Evolutionary conservation across 2,113 vertebrate genomes (phyloP), one percentile per base, ranked within the genome.

Genomic region (Turnix velox): DNA sequence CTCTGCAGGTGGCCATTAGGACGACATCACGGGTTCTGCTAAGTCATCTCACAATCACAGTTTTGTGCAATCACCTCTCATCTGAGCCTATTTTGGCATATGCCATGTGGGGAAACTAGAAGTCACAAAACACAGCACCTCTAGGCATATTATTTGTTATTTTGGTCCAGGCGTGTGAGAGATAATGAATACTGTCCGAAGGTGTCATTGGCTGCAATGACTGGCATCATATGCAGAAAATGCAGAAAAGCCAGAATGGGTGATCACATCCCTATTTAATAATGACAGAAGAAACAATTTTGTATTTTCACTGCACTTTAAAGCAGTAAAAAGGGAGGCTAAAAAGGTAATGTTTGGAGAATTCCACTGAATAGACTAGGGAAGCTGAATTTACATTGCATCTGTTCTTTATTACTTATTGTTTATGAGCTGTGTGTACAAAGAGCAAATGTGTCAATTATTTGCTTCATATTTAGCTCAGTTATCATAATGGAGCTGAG

Each of bases 41-140:
- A 97, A 98, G 97, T 98, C 97, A 97, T 97, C 97, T 97, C 95
- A 97, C 97, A 97, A 97, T 98, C 97, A 95, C 96, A 95, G 96
- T 97, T 97, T 95, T 97, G 93, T 97, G 97, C 97, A 97, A 96
- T 98, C 96, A 96, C 90, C 93, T 97, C 96, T 97, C 96, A 96
- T 96, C 95, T 93, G 89, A 95, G 95, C 93, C 93, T 96, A 84
- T 97, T 94, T 81, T 88, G 97, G 97, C 95, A 96, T 94, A 97
- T 96, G 96, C 96, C 95, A 91, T 69, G 87, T 83, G 43, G 93
- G 95, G 85, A 97, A 97, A 97, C 93, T 93, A 95, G 95, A 96
- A 96, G 96, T 88, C 96, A 96, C 94, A 96, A 95, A 96, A 73
- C 14, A 79, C 91, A 87, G 90, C 85, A 96, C 95, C 97, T 97